These are phyloP conservation scores for Antheraea assamensis DNA, from an alignment of 2,888 invertebrate genomes.

Conservation along the genomic window DNA sequence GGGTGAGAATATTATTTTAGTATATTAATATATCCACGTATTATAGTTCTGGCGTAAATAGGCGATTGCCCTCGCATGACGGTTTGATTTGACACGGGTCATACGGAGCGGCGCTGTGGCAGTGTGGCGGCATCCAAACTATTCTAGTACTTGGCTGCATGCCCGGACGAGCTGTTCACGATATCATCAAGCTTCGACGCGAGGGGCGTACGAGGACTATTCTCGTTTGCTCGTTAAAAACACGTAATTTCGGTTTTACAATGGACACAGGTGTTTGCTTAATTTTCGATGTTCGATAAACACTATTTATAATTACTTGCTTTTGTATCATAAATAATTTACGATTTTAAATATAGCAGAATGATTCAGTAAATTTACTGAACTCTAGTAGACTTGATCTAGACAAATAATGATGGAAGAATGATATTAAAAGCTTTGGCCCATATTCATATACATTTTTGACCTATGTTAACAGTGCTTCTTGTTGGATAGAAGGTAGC, in stretches of 20 bases:
- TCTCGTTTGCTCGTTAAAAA: slow-evolving; percentile 5
- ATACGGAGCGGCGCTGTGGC: slow-evolving; percentile 35
- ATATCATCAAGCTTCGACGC: slow-evolving; percentile 23
- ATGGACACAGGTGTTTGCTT: neutral
- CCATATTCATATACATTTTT: too few relatives aligned
- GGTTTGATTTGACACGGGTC: slow-evolving; percentile 59
- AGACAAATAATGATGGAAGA: neutral
- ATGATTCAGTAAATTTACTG: neutral
- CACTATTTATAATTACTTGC: neutral
- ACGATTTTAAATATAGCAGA: neutral
- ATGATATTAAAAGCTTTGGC: too few relatives aligned
- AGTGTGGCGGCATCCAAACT: slow-evolving; percentile 59
- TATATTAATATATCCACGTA: neutral
- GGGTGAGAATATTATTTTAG: neutral
- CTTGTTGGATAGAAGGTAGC: too few relatives aligned
- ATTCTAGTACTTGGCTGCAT: slow-evolving; percentile 70
- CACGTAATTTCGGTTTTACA: slow-evolving; percentile 4
- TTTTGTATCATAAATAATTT: neutral
- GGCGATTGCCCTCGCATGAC: slow-evolving; percentile 59
- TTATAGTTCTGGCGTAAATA: slow-evolving; percentile 27
- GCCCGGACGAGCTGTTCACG: slow-evolving; percentile 41
- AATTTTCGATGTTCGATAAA: neutral
- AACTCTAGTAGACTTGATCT: neutral
- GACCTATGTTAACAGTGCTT: too few relatives aligned
- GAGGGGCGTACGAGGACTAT: slow-evolving; percentile 28